Evolutionary conservation across 1,140 invertebrate genomes (phyloP), one percentile per base, ranked within the genome.

Genomic region (Mizuhopecten yessoensis): DNA sequence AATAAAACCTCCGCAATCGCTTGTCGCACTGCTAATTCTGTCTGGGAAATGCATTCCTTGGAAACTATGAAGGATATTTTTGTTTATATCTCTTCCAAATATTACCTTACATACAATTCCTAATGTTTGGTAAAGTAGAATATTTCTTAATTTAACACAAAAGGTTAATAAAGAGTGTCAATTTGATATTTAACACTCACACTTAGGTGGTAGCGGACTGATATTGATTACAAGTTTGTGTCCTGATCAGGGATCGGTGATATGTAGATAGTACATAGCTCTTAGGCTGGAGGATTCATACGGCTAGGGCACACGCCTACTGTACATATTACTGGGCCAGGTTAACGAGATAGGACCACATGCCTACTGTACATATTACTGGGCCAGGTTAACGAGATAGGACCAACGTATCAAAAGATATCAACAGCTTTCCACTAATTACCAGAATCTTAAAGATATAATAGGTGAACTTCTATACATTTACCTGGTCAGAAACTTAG

Each of bases 1-100:
- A n/a, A n/a, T n/a, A n/a, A 75, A 75, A 75, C 57, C n/a, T n/a
- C n/a, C n/a, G 23, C 57, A 75, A 75, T 75, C 23, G n/a, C 57
- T 75, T 75, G 57, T 75, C 57, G 57, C 57, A 29, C 17, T n/a
- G 11, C 57, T 75, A 75, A 75, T 75, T 75, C 29, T 75, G 57
- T 75, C 57, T 75, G 5, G 57, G 57, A 75, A 29, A 75, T 75
- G 29, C 57, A 75, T 75, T 75, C n/a, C n/a, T 29, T 23, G 9
- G 17, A 75, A 75, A 75, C 57, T 75, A 75, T 29, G 57, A 23
- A 75, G 29, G 57, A 5, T 3, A 3, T 29, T 75, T 75, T 75
- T 29, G 20, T n/a, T 3, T 75, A 7, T n/a, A 75, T 29, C 57
- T 75, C 29, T n/a, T n/a, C 29, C 1, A 29, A 75, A 29, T n/a